Percentiles rank a stretch among this genome's conserved stretches.
Conservation (phyloP, 2,113 vertebrate genomes). For the Hyla sarda region DNA sequence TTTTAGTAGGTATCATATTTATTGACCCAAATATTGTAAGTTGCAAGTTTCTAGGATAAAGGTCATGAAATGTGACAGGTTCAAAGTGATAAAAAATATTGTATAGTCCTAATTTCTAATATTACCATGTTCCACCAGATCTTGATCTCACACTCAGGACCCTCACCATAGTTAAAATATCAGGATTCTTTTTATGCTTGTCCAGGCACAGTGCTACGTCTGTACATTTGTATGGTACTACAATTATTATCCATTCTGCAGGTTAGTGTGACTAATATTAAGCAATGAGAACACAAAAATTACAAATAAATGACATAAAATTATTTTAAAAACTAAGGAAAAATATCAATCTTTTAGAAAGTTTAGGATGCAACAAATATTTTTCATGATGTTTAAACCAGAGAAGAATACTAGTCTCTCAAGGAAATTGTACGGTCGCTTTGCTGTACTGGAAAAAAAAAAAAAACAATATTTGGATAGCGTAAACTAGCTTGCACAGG, state of each 20-base stretch:
- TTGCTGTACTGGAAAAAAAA: constrained; percentile 46
- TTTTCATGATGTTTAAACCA: neutral
- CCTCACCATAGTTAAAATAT: neutral
- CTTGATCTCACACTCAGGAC: neutral
- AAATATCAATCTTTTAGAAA: neutral
- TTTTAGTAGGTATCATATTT: no score
- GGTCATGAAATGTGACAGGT: no score
- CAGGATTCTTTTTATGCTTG: no score
- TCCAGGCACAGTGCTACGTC: neutral
- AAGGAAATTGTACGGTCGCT: constrained; percentile 42
- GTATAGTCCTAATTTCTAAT: no score
- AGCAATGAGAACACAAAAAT: no score
- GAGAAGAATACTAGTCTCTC: constrained; percentile 13
- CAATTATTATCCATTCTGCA: neutral
- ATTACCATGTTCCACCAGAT: no score
- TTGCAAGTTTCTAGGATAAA: no score
- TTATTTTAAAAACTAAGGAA: neutral
- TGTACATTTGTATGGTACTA: neutral
- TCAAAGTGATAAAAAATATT: no score
- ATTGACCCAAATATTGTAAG: no score
- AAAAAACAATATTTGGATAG: constrained; percentile 58
- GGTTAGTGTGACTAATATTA: neutral
- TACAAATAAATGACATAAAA: no score
- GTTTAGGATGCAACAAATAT: neutral
- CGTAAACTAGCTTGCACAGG: constrained; percentile 58